Conservation (phyloP, 1,140 invertebrate genomes). For the Drosophila pallidifrons region DNA sequence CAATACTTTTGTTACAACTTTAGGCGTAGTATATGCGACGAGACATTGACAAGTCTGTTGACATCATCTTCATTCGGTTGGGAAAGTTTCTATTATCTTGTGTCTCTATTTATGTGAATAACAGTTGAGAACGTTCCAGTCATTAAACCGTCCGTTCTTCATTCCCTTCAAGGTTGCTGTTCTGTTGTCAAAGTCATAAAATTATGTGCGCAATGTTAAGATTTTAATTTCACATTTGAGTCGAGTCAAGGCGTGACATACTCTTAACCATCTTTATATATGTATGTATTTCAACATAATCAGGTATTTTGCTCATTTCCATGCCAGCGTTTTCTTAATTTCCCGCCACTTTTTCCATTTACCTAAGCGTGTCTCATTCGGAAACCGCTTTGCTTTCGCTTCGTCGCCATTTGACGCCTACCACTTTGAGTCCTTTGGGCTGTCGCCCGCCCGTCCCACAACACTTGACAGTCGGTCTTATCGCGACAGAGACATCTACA, state of each 20-base stretch:
- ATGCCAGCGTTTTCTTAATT: slow-evolving; percentile 69
- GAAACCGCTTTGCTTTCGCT: slow-evolving; percentile 48
- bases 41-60: slow-evolving; percentile 1
- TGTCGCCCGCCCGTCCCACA: not conserved
- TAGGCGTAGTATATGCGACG: too few relatives aligned
- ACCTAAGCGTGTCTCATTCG: slow-evolving; percentile 66
- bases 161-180: not conserved
- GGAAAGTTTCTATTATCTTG: slow-evolving; percentile 18
- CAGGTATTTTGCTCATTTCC: slow-evolving; percentile 42
- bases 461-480: slow-evolving; percentile 35
- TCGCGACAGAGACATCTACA: slow-evolving; percentile 67
- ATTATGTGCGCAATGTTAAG: slow-evolving; percentile 76
- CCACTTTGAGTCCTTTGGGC: slow-evolving; percentile 25
- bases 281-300: slow-evolving; percentile 11
- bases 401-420: slow-evolving; percentile 43
- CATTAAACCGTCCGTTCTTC: slow-evolving; percentile 28
- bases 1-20: too few relatives aligned
- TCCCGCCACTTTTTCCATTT: slow-evolving; percentile 67
- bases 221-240: slow-evolving; percentile 82
- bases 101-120: slow-evolving; percentile 32
- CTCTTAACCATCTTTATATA: not conserved
- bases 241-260: slow-evolving; percentile 20
- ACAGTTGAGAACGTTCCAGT: slow-evolving; percentile 9
- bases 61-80: slow-evolving; percentile 26
- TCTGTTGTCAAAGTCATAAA: slow-evolving; percentile 50